Conservation (phyloP, 2,888 invertebrate species). For the Reticulitermes lucifugus region DNA sequence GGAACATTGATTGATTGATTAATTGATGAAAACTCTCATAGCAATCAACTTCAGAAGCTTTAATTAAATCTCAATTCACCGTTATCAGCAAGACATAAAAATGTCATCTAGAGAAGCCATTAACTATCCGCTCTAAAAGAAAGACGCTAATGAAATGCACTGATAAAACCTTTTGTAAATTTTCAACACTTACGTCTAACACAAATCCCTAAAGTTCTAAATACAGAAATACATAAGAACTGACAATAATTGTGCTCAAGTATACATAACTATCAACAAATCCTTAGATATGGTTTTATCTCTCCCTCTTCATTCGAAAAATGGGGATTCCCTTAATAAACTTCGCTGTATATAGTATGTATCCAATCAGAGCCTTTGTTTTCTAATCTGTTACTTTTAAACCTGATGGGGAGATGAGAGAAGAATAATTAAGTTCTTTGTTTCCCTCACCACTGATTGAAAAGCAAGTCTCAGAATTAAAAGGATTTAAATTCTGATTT, state of each 20-base stretch:
- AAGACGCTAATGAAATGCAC: neutral
- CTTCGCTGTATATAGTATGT: neutral
- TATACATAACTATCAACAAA: neutral
- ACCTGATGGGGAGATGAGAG: neutral
- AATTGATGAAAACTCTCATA: neutral
- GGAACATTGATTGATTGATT: neutral
- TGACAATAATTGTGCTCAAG: neutral
- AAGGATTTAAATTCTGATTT: neutral
- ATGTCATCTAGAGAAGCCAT: slow-evolving; percentile 5
- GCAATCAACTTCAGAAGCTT: neutral
- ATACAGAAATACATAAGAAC: neutral
- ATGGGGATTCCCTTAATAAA: neutral
- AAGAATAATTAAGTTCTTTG: slow-evolving; percentile 8
- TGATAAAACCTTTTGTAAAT: neutral
- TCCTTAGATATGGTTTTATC: neutral
- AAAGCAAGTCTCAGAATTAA: neutral
- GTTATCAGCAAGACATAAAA: slow-evolving; percentile 8
- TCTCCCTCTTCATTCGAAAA: neutral
- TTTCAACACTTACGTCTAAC: neutral
- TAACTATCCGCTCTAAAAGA: neutral
- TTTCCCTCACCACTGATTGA: neutral
- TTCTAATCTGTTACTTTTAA: neutral
- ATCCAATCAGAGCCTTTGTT: slow-evolving; percentile 1
- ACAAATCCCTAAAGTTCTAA: neutral
- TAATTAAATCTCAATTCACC: slow-evolving; percentile 6